Evolutionary conservation across 2,797 vertebrate species (phyloP), one percentile per base, ranked within the genome.

Genomic region (Ctenopoma multispine): DNA sequence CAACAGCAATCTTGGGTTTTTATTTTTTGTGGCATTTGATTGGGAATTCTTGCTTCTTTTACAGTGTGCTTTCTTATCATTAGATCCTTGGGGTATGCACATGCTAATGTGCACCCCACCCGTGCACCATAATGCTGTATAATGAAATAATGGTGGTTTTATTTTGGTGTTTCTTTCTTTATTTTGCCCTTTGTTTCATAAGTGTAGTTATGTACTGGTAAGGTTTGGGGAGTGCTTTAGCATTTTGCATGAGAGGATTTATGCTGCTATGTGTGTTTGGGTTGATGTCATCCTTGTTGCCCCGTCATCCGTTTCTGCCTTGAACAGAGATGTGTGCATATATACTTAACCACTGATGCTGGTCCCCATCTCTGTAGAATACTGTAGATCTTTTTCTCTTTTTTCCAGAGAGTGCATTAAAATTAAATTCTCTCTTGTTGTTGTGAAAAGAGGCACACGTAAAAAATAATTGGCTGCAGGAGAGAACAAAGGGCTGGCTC

Each of bases 401-500:
- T 85, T 92, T 94, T 80, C 77, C 82, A 83, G 82, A 87, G 88
- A 93, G 92, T 93, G 91, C 93, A 95, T 95, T 95, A 93, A 94
- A 95, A 95, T 95, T 93, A 95, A 94, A 94, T 94, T 94, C 89
- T 93, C 92, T 92, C 88, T 94, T 94, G 94, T 95, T 95, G 94
- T 94, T 94, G 93, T 95, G 94, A 94, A 94, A 94, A 94, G 93
- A 95, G 93, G 93, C 92, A 91, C 94, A 93, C 93, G 88, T 93
- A 94, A 94, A 93, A 95, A 95, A 96, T 95, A 95, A 96, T 95
- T 95, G 95, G 95, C 91, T 96, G 95, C 93, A 93, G 95, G 94
- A 94, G 95, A 96, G 96, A 96, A 96, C 96, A 96, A 97, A 96
- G 96, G 95, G 92, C 91, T 94, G 91, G 87, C 92, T 94, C 90